Conservation (phyloP, 2,113 vertebrate genomes). For the Chitala chitala region DNA sequence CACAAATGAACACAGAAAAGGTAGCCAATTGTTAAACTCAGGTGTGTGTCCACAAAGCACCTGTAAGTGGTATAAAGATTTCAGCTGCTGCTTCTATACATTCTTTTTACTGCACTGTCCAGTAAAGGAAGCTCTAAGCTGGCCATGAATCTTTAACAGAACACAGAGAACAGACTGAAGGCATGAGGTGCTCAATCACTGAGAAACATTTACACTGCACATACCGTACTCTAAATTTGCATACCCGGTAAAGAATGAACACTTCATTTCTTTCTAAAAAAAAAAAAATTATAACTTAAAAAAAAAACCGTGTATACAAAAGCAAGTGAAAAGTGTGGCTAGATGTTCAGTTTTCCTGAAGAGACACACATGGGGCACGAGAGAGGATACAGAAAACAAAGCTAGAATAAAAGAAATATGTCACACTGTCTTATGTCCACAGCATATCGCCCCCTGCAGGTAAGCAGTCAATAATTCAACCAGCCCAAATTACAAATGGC, state of each 20-base stretch:
- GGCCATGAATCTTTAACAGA: background rate
- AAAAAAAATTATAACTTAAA: background rate
- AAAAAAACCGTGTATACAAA: no score
- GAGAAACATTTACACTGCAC: no score
- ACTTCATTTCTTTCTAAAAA: background rate
- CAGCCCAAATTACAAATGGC: background rate
- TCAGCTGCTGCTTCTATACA: background rate
- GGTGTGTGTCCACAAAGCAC: background rate
- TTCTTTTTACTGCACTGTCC: background rate
- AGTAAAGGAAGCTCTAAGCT: background rate
- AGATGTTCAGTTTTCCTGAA: background rate
- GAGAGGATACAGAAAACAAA: background rate
- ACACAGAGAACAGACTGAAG: background rate
- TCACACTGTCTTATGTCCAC: background rate
- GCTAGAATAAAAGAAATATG: background rate
- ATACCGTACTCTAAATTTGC: background rate
- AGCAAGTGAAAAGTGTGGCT: background rate
- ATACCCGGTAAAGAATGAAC: background rate
- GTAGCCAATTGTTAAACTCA: background rate
- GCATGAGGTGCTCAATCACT: background rate
- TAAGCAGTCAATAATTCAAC: background rate
- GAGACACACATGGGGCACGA: background rate
- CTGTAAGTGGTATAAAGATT: background rate
- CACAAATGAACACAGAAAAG: background rate
- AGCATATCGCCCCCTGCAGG: background rate